Base-by-base conservation (phyloP, 2,113 vertebrate genomes). In the Gallinago paraguaiae region DNA sequence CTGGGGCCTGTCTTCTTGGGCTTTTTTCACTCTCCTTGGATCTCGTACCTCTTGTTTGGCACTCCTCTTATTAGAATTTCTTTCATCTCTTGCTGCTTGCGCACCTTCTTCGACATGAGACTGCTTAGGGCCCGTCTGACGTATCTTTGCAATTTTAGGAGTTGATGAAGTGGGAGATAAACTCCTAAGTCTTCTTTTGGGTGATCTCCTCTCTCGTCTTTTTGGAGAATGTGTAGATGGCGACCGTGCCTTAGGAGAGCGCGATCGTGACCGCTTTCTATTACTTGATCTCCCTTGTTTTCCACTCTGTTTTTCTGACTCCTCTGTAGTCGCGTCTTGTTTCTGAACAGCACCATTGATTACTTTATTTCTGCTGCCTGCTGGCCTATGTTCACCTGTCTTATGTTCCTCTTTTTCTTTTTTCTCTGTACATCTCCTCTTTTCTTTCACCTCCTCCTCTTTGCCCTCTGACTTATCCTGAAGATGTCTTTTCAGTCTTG, bases 321-420 rank as follows among this genome's bases (percentile, higher is more conserved):
- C 98, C 39, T 98, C 98, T 9, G 67, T n/a, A 83, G 79, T 57
- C 0, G 43, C 33, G 27, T 99, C 99, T 39, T 98, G 99, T 95
- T 99, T 99, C 92, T 97, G 97, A 33, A 99, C 92, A 10, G 98
- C 97, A 45, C 99, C 99, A 19, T 99, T 99, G 20, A 98, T 96
- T 35, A 98, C 88, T 96, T 99, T 99, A 84, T 97, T 98, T 96
- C 99, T 98, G 77, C 93, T 96, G 72, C 97, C 98, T 84, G 85
- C 60, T 9, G 95, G 90, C 92, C 98, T 98, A 18, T 98, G 98
- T 43, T 99, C 99, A 8, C 80, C 67, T 10, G 96, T 97, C 60
- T 98, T 99, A 23, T 97, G 96, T 7, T 99, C 99, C 30, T 99
- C 99, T 78, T 98, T 97, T 54, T 99, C 99, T 90, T 99, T 99